phyloP scores from a whole-genome alignment of 1,140 invertebrate genomes.

The Physella acuta region DNA sequence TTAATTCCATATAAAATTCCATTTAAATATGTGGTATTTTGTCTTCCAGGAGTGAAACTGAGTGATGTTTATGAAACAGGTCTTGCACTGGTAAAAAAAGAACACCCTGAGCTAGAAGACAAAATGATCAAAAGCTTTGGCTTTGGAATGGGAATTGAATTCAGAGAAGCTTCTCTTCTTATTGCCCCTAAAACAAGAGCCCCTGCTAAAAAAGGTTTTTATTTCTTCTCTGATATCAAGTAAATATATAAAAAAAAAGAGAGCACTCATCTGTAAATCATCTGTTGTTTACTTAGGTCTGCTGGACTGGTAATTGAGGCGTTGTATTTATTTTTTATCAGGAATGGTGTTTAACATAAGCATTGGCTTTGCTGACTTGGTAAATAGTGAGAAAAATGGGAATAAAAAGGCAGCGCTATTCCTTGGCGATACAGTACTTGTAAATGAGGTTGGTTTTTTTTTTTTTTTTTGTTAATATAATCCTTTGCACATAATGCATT shows the following conservation, averaged over 20 bases:
- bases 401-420: conserved; percentile 93
- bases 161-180: conserved; percentile 89
- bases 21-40: no score
- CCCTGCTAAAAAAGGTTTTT: conserved; percentile 77
- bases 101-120: conserved; percentile 83
- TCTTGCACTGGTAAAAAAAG: conserved; percentile 80
- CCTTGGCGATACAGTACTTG: conserved; percentile 93
- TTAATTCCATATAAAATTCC: no score
- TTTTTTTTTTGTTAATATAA: background rate
- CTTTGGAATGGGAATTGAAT: conserved; percentile 97
- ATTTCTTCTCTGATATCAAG: no score
- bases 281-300: no score
- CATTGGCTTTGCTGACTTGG: conserved; percentile 86
- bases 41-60: conserved; percentile 77
- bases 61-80: conserved; percentile 87
- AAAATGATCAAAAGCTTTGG: conserved; percentile 94
- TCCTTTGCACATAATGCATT: no score
- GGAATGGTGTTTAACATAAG: conserved; percentile 97
- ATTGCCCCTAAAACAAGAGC: conserved; percentile 86
- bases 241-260: no score
- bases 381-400: conserved; percentile 73
- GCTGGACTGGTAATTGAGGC: no score
- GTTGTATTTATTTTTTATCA: no score
- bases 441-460: conserved; percentile 77
- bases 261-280: no score